These are phyloP conservation scores for Hycleus phaleratus DNA, from an alignment of 1,140 invertebrate genomes.

Conservation along the genomic window DNA sequence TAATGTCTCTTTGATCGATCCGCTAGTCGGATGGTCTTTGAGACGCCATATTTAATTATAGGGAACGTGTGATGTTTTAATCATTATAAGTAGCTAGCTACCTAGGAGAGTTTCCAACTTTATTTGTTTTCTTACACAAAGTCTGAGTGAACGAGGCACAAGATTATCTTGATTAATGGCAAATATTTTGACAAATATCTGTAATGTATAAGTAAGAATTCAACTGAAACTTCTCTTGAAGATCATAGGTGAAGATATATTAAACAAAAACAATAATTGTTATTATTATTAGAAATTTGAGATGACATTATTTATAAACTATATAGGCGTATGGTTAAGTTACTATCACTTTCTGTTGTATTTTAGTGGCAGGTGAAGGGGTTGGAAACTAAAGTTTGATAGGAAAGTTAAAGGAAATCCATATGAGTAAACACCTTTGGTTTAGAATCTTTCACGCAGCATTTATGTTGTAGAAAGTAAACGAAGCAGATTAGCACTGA, in stretches of 20 bases:
- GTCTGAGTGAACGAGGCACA: slow-evolving; percentile 20
- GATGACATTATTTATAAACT: no score
- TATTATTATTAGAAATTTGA: no score
- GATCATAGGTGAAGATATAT: no score
- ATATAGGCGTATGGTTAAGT: no score
- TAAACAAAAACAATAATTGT: no score
- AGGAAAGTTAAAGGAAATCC: slow-evolving; percentile 31
- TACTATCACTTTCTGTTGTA: no score
- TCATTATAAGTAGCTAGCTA: slow-evolving; percentile 35
- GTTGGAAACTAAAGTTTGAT: slow-evolving; percentile 27
- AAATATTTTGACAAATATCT: slow-evolving; percentile 30
- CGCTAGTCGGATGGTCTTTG: slow-evolving; percentile 2
- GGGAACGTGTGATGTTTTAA: slow-evolving; percentile 34
- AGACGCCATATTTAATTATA: slow-evolving; percentile 28
- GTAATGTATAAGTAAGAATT: slow-evolving; percentile 5
- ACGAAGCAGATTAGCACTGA: slow-evolving; percentile 29
- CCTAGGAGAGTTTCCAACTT: slow-evolving; percentile 28
- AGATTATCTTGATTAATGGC: slow-evolving; percentile 37
- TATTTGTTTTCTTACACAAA: slow-evolving; percentile 32
- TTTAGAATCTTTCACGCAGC: slow-evolving; percentile 32
- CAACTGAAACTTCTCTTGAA: background rate
- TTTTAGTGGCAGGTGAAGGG: background rate
- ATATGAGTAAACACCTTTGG: slow-evolving; percentile 32
- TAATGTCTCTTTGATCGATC: no score
- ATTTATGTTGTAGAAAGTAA: slow-evolving; percentile 29